Evolutionary conservation across 2,888 invertebrate genomes (phyloP), one percentile per base, ranked within the genome.

Genomic region (Lacanobia oleracea): DNA sequence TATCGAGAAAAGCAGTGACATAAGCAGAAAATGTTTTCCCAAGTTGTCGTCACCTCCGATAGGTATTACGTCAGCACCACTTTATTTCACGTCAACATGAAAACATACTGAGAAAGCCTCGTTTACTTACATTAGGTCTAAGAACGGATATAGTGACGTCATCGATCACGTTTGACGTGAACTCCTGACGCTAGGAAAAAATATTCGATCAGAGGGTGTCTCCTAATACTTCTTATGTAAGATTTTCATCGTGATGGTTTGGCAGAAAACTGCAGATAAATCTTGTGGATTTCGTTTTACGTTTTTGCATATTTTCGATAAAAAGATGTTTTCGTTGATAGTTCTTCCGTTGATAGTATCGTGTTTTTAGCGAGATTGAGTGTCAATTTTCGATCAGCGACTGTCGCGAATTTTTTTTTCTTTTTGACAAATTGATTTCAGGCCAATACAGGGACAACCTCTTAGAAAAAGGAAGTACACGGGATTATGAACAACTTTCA

Each of bases 151-250:
- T 72, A 45, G 67, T 82, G 83, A 80, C 70, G 77, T 66, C 76
- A 83, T 83, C 61, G 18, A 82, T 82, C 76, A 80, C 67, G 33
- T n/a, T 70, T 68, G 72, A 72, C 76, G 51, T 27, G 27, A 75
- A 56, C 53, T 67, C 48, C 51, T 76, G 76, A 81, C 63, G 67
- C 54, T 48, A 60, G 72, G 67, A 50, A 72, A 76, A 69, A 68
- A 81, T 80, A 61, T 83, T 83, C 65, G 83, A 80, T 76, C 63
- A 54, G 57, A 21, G 65, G 50, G 37, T 54, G 53, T 76, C 63
- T 66, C 27, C 18, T 50, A n/a, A n/a, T 53, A 67, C n/a, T 8
- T 12, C 50, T 66, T 48, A 64, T 27, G 40, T 64, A 45, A 67
- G 43, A 48, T 74, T 43, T 45, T 50, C 37, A 37, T 56, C 5